phyloP scores from a whole-genome alignment of 2,888 invertebrate species.

The Callimorpha dominula region DNA sequence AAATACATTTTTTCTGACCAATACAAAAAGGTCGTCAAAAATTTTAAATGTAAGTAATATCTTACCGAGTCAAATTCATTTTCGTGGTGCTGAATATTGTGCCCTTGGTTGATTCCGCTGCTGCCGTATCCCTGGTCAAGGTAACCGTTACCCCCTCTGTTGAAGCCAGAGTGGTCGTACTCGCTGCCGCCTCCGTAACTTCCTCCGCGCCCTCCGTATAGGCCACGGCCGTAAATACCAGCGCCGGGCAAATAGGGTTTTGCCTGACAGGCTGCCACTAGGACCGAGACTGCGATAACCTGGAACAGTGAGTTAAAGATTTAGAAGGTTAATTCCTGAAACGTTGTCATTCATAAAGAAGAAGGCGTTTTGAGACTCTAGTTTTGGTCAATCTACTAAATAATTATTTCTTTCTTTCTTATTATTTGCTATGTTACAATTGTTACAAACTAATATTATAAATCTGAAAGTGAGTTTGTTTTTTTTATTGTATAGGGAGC shows the following conservation, averaged over 20 bases:
- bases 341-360: too few species aligned
- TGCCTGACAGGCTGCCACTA: conserved; percentile 35
- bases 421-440: too few species aligned
- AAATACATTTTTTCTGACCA: too few species aligned
- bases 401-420: too few species aligned
- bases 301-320: conserved; percentile 2
- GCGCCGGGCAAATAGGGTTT: conserved; percentile 19
- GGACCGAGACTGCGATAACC: conserved; percentile 32
- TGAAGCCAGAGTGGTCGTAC: conserved; percentile 29
- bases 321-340: too few species aligned
- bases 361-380: too few species aligned
- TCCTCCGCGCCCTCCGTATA: conserved; percentile 6
- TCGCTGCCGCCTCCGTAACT: conserved; percentile 22
- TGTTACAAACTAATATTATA: too few species aligned
- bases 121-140: conserved; percentile 27
- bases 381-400: too few species aligned
- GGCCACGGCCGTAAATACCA: conserved; percentile 3
- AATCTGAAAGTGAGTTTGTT: too few species aligned
- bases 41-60: too few species aligned
- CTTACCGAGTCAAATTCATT: conserved; percentile 37
- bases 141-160: conserved; percentile 18
- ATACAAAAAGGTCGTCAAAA: too few species aligned
- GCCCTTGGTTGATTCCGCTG: not conserved
- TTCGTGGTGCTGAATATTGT: conserved; percentile 23
- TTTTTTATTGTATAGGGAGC: too few species aligned